These are phyloP conservation scores for Myioborus melanocephalus DNA, from an alignment of 2,797 vertebrate species.

Conservation along the genomic window DNA sequence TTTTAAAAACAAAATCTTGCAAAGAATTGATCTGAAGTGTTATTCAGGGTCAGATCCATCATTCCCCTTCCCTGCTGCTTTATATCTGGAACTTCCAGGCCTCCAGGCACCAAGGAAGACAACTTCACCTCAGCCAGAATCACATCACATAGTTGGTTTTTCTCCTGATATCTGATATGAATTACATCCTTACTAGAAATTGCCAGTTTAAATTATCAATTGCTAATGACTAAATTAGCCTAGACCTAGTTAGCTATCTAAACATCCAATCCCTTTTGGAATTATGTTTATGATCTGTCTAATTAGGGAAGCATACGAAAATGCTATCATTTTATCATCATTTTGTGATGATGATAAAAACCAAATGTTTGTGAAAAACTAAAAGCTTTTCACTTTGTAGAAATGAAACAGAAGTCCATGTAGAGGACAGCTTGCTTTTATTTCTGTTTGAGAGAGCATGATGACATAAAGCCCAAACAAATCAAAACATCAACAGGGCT, in stretches of 20 bases:
- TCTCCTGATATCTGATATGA: background rate
- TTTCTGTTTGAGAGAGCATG: background rate
- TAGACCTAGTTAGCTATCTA: background rate
- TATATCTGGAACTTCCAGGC: background rate
- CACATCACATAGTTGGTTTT: background rate
- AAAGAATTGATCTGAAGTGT: background rate
- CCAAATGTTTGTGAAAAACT: background rate
- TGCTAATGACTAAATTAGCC: slow-evolving; percentile 34
- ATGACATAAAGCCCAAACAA: background rate
- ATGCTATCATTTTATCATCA: background rate
- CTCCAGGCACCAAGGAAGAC: background rate
- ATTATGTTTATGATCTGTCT: background rate
- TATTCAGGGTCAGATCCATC: background rate
- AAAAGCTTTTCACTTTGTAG: background rate
- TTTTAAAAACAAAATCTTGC: background rate
- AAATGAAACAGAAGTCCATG: background rate
- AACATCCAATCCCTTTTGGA: background rate
- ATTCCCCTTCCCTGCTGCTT: background rate
- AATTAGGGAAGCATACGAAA: background rate
- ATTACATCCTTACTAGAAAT: background rate
- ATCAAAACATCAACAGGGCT: background rate
- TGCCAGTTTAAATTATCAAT: background rate
- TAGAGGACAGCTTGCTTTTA: background rate
- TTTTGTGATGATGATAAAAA: background rate
- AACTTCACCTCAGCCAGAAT: background rate